phyloP scores from a whole-genome alignment of 1,140 invertebrate species.

The Onthophagus taurus region DNA sequence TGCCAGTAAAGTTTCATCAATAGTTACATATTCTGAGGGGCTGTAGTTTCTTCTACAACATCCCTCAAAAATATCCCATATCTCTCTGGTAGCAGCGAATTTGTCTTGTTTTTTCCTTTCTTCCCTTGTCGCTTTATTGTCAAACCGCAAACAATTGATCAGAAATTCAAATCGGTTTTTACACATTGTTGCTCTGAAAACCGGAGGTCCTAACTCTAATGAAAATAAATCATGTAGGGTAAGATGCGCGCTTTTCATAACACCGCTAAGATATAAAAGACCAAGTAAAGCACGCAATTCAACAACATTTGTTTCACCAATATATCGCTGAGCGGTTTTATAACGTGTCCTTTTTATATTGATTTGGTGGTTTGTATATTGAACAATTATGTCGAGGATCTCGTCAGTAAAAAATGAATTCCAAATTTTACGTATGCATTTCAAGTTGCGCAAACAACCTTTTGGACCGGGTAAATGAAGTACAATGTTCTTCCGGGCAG shows the following conservation, averaged over 20 bases:
- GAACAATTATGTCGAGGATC: not conserved
- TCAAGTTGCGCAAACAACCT: conserved; percentile 2
- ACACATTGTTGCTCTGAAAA: conserved; percentile 7
- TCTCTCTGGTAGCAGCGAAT: not conserved
- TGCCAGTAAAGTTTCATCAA: conserved; percentile 29
- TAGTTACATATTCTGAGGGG: conserved; percentile 15
- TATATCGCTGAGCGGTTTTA: conserved; percentile 3
- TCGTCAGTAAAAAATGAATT: conserved; percentile 1
- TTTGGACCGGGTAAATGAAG: not conserved
- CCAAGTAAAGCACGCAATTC: conserved; percentile 3
- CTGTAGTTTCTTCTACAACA: conserved; percentile 2
- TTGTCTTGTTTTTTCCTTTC: not conserved
- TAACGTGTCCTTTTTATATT: not conserved
- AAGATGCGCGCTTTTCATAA: not conserved
- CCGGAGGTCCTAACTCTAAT: not conserved
- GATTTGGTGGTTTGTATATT: conserved; percentile 4
- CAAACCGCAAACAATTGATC: conserved; percentile 1
- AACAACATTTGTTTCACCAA: not conserved
- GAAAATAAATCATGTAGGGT: not conserved
- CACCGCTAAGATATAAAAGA: conserved; percentile 5
- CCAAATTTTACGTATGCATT: not conserved
- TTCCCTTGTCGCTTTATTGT: not conserved
- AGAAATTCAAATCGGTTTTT: conserved; percentile 9
- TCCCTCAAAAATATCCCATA: not conserved
- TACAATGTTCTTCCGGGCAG: conserved; percentile 2